Evolutionary conservation across 1,140 invertebrate species (phyloP).

Genomic region (Drosophila aff.): DNA sequence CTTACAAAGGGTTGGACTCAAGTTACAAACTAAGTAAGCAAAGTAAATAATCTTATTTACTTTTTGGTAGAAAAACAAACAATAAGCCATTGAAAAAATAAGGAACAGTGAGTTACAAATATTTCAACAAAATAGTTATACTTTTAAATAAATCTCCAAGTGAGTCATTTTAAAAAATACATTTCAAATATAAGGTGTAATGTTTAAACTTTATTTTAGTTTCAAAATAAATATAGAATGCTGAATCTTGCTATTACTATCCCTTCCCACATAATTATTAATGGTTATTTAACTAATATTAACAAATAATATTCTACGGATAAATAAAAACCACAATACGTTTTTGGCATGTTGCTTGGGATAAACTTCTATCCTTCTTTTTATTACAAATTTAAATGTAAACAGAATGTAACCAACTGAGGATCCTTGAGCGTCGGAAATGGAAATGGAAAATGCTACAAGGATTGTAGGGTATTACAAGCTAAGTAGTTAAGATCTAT

Average conservation of each 20-base stretch:
- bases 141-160: background rate
- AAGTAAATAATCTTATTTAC: background rate
- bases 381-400: conserved; percentile 43
- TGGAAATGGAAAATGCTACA: conserved; percentile 12
- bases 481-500: conserved; percentile 52
- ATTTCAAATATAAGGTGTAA: too few species aligned
- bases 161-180: too few species aligned
- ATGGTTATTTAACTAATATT: background rate
- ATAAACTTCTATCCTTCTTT: conserved; percentile 18
- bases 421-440: conserved; percentile 10
- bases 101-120: too few species aligned
- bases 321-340: background rate
- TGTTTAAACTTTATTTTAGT: background rate
- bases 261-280: too few species aligned
- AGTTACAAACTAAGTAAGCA: conserved; percentile 5
- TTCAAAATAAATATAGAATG: background rate
- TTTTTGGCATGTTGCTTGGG: conserved; percentile 30
- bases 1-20: conserved; percentile 2
- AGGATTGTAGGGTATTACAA: conserved; percentile 27
- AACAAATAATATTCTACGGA: background rate
- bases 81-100: background rate
- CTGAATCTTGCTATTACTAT: background rate
- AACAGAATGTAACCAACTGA: conserved; percentile 18
- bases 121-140: background rate
- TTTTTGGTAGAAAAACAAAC: background rate